Conservation (phyloP, 2,113 vertebrate species). For the Orientallactaga bullata region DNA sequence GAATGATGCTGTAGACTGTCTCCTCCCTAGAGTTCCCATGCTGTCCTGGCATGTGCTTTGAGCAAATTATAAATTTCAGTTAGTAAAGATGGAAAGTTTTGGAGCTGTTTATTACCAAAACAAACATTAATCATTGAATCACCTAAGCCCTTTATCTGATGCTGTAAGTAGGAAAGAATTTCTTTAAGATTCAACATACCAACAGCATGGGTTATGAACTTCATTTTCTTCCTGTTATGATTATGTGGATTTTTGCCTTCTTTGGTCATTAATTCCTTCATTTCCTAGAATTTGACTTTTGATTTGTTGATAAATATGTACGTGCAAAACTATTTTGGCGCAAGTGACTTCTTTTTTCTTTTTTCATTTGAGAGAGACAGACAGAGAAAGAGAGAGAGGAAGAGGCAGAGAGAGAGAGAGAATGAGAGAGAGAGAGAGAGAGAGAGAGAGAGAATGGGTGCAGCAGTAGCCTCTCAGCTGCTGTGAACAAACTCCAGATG, state of each 20-base stretch:
- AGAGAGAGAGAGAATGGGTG: too few species aligned
- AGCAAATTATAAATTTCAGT: too few species aligned
- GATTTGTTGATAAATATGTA: neutral
- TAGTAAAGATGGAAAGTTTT: neutral
- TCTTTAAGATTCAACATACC: neutral
- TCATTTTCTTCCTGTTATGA: neutral
- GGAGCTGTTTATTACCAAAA: neutral
- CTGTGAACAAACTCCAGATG: too few species aligned
- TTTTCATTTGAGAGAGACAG: too few species aligned
- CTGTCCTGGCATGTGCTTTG: too few species aligned
- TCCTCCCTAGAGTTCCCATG: too few species aligned
- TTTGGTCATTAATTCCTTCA: constrained; percentile 4
- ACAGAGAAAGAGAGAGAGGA: too few species aligned
- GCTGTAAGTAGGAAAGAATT: neutral
- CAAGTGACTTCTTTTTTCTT: too few species aligned
- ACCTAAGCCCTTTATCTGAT: neutral
- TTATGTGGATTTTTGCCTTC: neutral
- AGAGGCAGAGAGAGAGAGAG: too few species aligned
- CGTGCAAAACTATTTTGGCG: neutral
- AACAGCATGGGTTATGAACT: neutral
- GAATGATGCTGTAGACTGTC: too few species aligned
- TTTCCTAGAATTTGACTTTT: neutral
- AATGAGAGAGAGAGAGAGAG: too few species aligned
- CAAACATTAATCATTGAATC: neutral
- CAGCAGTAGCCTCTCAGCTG: too few species aligned